Conservation (phyloP, 2,888 invertebrate genomes). For the Carpatolechia fugitivella region DNA sequence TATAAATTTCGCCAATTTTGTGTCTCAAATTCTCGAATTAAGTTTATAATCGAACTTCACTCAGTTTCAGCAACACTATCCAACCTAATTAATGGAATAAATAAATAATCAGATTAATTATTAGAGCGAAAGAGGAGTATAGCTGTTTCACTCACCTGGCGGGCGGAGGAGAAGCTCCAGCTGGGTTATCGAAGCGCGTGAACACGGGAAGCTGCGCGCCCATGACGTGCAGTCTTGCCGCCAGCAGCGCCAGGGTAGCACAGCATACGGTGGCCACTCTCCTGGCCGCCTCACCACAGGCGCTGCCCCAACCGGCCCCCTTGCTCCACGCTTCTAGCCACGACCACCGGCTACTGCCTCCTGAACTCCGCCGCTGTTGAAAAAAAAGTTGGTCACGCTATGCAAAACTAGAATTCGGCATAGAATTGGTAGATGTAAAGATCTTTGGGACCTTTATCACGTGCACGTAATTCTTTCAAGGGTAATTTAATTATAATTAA, state of each 20-base stretch:
- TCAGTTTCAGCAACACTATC: too few species aligned
- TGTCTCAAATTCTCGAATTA: too few species aligned
- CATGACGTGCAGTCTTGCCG: slow-evolving; percentile 95
- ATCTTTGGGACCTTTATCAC: too few species aligned
- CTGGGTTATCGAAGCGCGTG: slow-evolving; percentile 98
- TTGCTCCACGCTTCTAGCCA: slow-evolving; percentile 73
- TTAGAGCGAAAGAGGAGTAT: too few species aligned
- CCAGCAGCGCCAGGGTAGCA: slow-evolving; percentile 88
- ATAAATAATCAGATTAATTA: too few species aligned
- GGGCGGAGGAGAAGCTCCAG: slow-evolving; percentile 92
- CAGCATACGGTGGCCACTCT: slow-evolving; percentile 88
- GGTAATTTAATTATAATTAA: too few species aligned
- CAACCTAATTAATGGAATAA: too few species aligned
- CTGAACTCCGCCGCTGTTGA: slow-evolving; percentile 52
- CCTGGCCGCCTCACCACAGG: slow-evolving; percentile 83
- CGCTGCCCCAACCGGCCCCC: slow-evolving; percentile 66
- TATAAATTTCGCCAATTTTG: too few species aligned
- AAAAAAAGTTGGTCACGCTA: background rate
- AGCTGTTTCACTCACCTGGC: slow-evolving; percentile 45
- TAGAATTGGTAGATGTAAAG: too few species aligned
- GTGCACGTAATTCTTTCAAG: too few species aligned
- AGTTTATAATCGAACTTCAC: too few species aligned
- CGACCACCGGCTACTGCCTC: slow-evolving; percentile 53
- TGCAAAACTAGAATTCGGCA: background rate
- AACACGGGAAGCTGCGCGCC: slow-evolving; percentile 97